Evolutionary conservation across 2,113 vertebrate genomes (phyloP).

Genomic region (Sceloporus tristichus): DNA sequence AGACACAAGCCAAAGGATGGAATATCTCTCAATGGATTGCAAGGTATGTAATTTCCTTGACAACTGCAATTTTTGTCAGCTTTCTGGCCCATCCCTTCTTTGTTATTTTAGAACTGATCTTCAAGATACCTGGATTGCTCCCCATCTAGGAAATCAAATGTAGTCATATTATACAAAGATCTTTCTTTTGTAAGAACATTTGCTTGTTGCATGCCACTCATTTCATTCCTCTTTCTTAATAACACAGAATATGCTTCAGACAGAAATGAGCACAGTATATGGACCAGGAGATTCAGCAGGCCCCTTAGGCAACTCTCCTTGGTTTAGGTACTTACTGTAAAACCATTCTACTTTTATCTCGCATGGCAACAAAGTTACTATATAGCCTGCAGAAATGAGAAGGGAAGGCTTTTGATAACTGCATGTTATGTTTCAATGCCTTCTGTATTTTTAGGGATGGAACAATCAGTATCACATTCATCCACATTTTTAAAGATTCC

Average conservation of each 20-base stretch:
- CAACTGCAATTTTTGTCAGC: slow-evolving; percentile 31
- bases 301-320: neutral
- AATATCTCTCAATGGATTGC: slow-evolving; percentile 54
- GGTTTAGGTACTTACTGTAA: neutral
- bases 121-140: neutral
- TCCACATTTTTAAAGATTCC: no score
- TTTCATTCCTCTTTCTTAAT: neutral
- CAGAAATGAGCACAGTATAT: neutral
- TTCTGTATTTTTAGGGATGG: no score
- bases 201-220: neutral
- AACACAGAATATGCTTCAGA: neutral
- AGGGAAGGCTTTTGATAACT: no score
- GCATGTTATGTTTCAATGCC: no score
- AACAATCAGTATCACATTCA: no score
- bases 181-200: neutral
- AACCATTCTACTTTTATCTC: neutral
- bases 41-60: slow-evolving; percentile 59
- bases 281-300: neutral
- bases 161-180: slow-evolving; percentile 5
- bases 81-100: neutral
- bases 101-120: neutral
- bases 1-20: slow-evolving; percentile 54
- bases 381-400: no score
- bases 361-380: no score
- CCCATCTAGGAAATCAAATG: neutral